phyloP scores from a whole-genome alignment of 2,888 invertebrate species.

The Cordilura impudica region DNA sequence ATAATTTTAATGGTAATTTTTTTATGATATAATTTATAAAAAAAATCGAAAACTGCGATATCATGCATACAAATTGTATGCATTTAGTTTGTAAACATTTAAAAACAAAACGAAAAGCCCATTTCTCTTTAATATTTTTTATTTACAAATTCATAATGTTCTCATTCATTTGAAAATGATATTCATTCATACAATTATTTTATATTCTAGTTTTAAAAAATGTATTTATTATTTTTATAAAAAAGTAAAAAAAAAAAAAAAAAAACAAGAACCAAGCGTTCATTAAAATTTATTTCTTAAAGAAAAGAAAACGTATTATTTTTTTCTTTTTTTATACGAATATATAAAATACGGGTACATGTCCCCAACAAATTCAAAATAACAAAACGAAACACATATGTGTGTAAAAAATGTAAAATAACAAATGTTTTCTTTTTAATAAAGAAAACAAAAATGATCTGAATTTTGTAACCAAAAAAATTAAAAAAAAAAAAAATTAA shows the following conservation, averaged over 20 bases:
- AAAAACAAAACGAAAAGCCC: constrained; percentile 30
- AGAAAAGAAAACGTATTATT: constrained; percentile 38
- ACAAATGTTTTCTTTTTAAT: constrained; percentile 26
- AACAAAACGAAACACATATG: constrained; percentile 44
- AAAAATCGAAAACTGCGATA: constrained; percentile 60
- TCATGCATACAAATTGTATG: constrained; percentile 29
- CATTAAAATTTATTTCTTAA: constrained; percentile 32
- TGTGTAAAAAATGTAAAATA: constrained; percentile 36
- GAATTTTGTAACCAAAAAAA: constrained; percentile 58
- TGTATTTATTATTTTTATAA: constrained; percentile 41
- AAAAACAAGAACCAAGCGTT: constrained; percentile 1
- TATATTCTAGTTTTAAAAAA: constrained; percentile 13
- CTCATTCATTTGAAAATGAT: constrained; percentile 57
- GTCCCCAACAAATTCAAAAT: constrained; percentile 49
- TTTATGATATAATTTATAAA: constrained; percentile 21
- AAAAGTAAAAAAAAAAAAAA: constrained; percentile 4
- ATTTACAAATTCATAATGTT: constrained; percentile 46
- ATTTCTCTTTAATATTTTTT: constrained; percentile 28
- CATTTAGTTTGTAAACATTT: constrained; percentile 57
- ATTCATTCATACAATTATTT: constrained; percentile 29
- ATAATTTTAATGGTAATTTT: constrained; percentile 29
- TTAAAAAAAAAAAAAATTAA: constrained; percentile 10
- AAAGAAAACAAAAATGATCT: constrained; percentile 49
- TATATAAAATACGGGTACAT: constrained; percentile 17
- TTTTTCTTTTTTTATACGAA: constrained; percentile 43